Evolutionary conservation across 1,140 invertebrate genomes (phyloP), one percentile per base, ranked within the genome.

Genomic region (Pristionchus pacificus): DNA sequence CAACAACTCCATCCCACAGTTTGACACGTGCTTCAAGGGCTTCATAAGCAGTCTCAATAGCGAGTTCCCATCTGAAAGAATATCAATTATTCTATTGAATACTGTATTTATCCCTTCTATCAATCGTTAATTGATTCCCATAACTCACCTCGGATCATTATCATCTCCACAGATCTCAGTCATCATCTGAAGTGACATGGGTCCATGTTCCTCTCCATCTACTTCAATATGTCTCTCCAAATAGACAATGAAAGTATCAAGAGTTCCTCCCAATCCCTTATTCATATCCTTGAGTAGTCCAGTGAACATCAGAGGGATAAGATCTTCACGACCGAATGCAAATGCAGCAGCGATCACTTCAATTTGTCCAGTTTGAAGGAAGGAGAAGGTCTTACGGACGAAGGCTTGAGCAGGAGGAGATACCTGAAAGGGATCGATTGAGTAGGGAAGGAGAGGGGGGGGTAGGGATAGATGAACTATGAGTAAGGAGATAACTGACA

Each of bases 221-320:
- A 73, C 71, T 73, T 73, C 71, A 32, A 73, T 73, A 58, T 73
- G 71, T 73, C 71, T 73, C 57, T 73, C 71, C 67, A 73, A 38
- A 60, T 73, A 73, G n/a, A 73, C 68, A 28, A 70, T 72, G 61
- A 73, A 73, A 24, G 55, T 74, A 59, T 73, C 71, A 27, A 73
- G 68, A 62, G 60, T 60, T 1, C 71, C 71, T 24, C 62, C 60
- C 58, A 72, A 27, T 74, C 67, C 71, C 58, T 61, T 72, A 60
- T 73, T 73, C 65, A 62, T 64, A 32, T 73, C 71, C 19, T 62
- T 15, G 19, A 73, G 71, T n/a, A 73, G 68, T 32, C 55, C 29
- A 28, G 72, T 74, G 68, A 73, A 73, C 68, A 73, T 73, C 10
- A 72, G 57, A 19, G 71, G 71, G 29, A 73, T 73, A 19, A 73